Evolutionary conservation across 64 coral and sea anemone species (phyloP).

Genomic region (Montipora efflorescens): DNA sequence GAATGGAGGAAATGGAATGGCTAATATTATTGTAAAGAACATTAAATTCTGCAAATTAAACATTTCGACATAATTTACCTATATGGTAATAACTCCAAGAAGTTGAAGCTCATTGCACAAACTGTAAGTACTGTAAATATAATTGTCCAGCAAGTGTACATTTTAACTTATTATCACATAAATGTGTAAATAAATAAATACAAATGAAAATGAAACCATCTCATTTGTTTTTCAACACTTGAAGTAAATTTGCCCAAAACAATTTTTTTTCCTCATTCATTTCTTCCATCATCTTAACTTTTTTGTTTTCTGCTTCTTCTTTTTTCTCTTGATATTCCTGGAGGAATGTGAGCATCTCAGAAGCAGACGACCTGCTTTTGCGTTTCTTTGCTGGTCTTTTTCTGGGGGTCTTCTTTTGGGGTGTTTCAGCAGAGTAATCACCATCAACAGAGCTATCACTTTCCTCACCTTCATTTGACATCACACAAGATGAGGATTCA

Average conservation of each 20-base stretch:
- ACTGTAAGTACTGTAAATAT: too few species aligned
- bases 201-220: not conserved
- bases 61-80: too few species aligned
- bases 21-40: too few species aligned
- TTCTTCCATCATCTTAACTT: constrained; percentile 8
- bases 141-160: not conserved
- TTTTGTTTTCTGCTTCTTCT: constrained; percentile 40
- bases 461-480: not conserved
- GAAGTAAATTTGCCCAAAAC: constrained; percentile 5
- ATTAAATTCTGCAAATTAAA: too few species aligned
- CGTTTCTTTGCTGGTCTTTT: constrained; percentile 8
- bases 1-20: too few species aligned
- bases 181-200: not conserved
- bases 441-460: not conserved
- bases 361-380: constrained; percentile 14
- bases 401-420: constrained; percentile 4
- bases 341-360: constrained; percentile 20
- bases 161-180: too few species aligned
- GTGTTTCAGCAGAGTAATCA: not conserved
- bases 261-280: constrained; percentile 4
- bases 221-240: constrained; percentile 17
- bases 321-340: not conserved
- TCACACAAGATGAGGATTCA: not conserved
- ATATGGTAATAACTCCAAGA: too few species aligned
- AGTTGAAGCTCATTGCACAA: too few species aligned